Conservation (phyloP, 2,888 invertebrate species). For the Mimumesa dahlbomi region DNA sequence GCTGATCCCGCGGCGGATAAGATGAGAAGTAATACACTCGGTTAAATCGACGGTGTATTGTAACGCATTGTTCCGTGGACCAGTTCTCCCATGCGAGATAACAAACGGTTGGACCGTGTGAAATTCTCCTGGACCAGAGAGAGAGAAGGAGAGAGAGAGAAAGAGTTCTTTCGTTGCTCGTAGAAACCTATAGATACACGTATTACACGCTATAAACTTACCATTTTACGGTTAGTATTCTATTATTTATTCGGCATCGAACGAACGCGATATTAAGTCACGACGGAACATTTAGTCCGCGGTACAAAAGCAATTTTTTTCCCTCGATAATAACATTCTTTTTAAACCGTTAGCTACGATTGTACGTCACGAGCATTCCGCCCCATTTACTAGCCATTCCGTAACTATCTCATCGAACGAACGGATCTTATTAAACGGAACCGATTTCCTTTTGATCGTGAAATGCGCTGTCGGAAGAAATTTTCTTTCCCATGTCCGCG, state of each 20-base stretch:
- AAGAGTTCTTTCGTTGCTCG: no score
- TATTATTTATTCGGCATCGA: no score
- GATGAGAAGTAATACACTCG: constrained; percentile 28
- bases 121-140: no score
- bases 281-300: no score
- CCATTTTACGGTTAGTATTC: no score
- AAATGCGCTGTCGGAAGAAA: constrained; percentile 18
- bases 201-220: no score
- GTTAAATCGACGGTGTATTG: constrained; percentile 11
- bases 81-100: background rate
- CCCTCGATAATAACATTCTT: constrained; percentile 44
- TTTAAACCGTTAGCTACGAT: constrained; percentile 35
- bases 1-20: constrained; percentile 37
- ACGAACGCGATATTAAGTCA: no score
- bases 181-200: no score
- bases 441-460: constrained; percentile 30
- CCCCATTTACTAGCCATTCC: constrained; percentile 18
- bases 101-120: no score
- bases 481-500: no score
- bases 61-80: background rate
- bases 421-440: constrained; percentile 45
- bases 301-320: constrained; percentile 23
- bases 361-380: constrained; percentile 18
- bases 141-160: no score
- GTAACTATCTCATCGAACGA: constrained; percentile 42